Base-by-base conservation (phyloP, 2,888 invertebrate species). In the Yponomeuta plumbellus region DNA sequence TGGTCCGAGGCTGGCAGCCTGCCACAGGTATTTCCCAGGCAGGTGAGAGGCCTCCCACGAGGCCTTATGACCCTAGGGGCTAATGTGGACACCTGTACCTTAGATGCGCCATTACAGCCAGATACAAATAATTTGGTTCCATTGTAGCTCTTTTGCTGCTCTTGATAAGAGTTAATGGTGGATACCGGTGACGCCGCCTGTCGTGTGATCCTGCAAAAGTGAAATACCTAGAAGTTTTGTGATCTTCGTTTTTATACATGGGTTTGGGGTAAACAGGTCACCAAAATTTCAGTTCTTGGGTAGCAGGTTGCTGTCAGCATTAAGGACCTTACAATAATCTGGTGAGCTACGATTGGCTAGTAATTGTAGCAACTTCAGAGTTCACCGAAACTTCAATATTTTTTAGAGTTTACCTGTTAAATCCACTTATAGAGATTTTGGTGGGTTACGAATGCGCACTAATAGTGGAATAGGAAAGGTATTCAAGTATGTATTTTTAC, bases 21-120 rank as follows among this genome's bases (percentile, higher is more conserved):
- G 92, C 91, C 92, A 92, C 91, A 91, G 92, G 92, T 91, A 91
- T 77, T 84, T 86, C 80, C 83, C 83, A 80, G 84, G 73, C 85
- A 85, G 84, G 86, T 86, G 84, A 75, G 72, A 75, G 69, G 76
- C 74, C 74, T 81, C 84, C 79, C 82, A 80, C 73, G 77, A 77
- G 76, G 74, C 72, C 76, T 70, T 66, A 67, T 81, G 81, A 84
- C 84, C 84, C 81, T 80, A 76, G n/a, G 57, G 65, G 17, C 26
- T 63, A 64, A 64, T n/a, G 23, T 26, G 65, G 65, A 57, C 57
- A 65, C 26, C 65, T 56, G 22, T 44, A 23, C 2, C 5, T 57
- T 39, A 62, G 6, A n/a, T 39, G 39, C 34, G 34, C 8, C 34
- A 8, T 8, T 6, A 34, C 34, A 5, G 34, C 34, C 34, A 34